Evolutionary conservation across 2,888 invertebrate species (phyloP), one percentile per base, ranked within the genome.

Genomic region (Agrenia bidenticulata): DNA sequence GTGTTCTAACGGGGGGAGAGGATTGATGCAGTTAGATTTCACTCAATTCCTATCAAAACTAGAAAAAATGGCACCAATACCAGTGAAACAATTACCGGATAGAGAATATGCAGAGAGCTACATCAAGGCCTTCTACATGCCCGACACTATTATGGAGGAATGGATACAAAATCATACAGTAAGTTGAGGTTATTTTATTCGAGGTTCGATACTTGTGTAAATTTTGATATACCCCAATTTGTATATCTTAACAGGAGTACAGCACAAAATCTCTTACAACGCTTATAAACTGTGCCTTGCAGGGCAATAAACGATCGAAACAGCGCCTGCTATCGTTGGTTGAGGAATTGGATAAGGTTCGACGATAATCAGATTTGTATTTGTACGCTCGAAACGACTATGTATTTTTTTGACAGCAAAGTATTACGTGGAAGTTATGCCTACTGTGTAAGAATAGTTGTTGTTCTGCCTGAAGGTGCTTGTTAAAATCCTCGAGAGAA

Each of bases 21-120:
- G 95, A 0, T 81, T 99, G 11, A 99, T 99, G 98, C 97, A 97
- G 79, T 82, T 99, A 23, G 99, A 99, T 83, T 97, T 94, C 78
- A 92, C 94, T 7, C 97, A 98, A 79, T 87, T 97, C 69, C 86
- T 94, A 73, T 88, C 92, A 23, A 94, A 96, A 79, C 83, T 94
- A 59, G 95, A 97, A 80, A 88, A 89, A 77, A 87, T 96, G 61
- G 89, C 94, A 0, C 86, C 87, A 0, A 79, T 94, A 7, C 88
- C 88, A 78, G 94, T 94, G 1, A 84, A 74, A 62, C 60, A 63
- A 21, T 77, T 94, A 17, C 94, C 96, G 0, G 90, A 91, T 77
- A 87, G 89, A 72, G 89, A 91, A 62, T 93, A 91, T 77, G 96
- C 98, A 0, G 97, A 98, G 81, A 86, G 86, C 61, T 99, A 95